Evolutionary conservation across 2,113 vertebrate species (phyloP).

Genomic region (Calyptommatus sinebrachiatus): DNA sequence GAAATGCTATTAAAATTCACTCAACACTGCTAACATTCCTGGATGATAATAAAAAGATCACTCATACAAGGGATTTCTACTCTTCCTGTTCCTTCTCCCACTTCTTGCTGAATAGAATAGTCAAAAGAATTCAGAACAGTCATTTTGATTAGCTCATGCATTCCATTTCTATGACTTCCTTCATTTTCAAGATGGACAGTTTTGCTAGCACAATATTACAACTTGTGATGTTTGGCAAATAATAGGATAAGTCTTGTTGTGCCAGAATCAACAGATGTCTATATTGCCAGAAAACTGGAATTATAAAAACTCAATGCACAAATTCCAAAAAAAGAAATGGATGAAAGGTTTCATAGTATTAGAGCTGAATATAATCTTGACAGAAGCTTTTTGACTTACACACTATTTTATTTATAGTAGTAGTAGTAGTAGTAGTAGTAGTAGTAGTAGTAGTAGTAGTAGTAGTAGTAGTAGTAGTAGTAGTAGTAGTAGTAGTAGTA

Average conservation of each 20-base stretch:
- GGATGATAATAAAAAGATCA: background rate
- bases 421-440: too few relatives aligned
- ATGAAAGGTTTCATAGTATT: background rate
- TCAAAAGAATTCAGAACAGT: conserved; percentile 1
- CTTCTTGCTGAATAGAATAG: conserved; percentile 2
- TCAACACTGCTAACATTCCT: conserved; percentile 17
- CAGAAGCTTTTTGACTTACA: background rate
- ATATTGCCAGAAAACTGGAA: background rate
- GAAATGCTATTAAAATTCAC: conserved; percentile 25
- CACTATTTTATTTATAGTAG: background rate
- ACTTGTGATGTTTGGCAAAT: background rate
- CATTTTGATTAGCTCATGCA: background rate
- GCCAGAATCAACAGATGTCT: background rate
- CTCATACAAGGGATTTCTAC: background rate
- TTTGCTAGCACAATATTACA: background rate
- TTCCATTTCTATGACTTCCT: background rate
- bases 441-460: too few relatives aligned
- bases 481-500: too few relatives aligned
- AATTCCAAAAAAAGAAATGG: background rate
- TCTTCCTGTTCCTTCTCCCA: background rate
- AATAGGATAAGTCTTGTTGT: background rate
- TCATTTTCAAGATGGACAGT: background rate
- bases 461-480: too few relatives aligned
- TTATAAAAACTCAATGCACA: background rate
- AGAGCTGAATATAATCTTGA: background rate